phyloP scores from a whole-genome alignment of 2,113 vertebrate genomes.

The Epinephelus fuscoguttatus region DNA sequence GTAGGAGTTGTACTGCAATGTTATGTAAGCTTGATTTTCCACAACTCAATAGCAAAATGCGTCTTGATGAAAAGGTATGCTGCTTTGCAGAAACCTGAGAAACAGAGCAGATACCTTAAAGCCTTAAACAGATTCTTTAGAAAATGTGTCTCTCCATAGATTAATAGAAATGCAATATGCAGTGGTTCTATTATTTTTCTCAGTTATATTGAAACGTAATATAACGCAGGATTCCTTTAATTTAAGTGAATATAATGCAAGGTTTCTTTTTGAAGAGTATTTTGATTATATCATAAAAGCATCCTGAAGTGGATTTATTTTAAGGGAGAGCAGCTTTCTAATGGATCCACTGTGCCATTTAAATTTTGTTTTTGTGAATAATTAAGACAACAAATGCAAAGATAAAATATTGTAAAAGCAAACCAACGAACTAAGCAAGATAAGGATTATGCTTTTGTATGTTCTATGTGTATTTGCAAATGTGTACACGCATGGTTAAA shows the following conservation, averaged over 20 bases:
- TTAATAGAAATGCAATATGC: not conserved
- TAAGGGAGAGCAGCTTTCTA: not conserved
- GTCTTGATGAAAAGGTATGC: constrained; percentile 19
- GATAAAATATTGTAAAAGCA: constrained; percentile 9
- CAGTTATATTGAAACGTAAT: not conserved
- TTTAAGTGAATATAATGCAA: not conserved
- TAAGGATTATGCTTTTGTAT: too few relatives aligned
- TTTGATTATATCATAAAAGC: not conserved
- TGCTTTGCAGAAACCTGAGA: constrained; percentile 12
- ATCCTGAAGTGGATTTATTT: not conserved
- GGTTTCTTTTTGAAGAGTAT: not conserved
- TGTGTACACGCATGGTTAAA: constrained; percentile 9
- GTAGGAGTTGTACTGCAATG: not conserved
- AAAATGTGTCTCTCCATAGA: not conserved
- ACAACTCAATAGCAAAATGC: not conserved
- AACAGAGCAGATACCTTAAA: not conserved
- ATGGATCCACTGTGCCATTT: constrained; percentile 22
- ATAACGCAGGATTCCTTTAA: not conserved
- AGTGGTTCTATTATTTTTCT: not conserved
- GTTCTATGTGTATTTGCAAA: constrained; percentile 1
- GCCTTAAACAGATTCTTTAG: not conserved
- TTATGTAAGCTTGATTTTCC: constrained; percentile 2
- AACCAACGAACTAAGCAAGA: not conserved
- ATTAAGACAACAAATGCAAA: constrained; percentile 3
- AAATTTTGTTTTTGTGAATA: constrained; percentile 22